phyloP scores from a whole-genome alignment of 2,888 invertebrate genomes.

The Julus scanicus region DNA sequence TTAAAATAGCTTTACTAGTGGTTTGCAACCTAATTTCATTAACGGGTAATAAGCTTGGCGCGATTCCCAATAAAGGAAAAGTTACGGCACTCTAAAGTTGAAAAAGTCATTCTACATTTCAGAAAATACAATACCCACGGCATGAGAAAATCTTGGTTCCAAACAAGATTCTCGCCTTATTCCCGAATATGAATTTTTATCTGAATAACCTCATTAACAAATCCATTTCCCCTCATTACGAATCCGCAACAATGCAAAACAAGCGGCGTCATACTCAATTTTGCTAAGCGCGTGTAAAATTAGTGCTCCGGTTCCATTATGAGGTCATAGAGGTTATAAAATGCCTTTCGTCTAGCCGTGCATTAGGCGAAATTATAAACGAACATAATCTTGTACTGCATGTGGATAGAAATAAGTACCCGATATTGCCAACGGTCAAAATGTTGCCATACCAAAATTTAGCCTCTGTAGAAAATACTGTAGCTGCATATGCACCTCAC shows the following conservation, averaged over 20 bases:
- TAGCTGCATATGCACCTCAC: too few species aligned
- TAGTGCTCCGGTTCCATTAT: neutral
- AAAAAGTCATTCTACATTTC: neutral
- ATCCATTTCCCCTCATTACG: slow-evolving; percentile 5
- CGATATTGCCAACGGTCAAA: too few species aligned
- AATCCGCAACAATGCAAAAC: neutral
- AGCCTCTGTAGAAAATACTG: too few species aligned
- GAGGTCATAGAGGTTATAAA: neutral
- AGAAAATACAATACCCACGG: neutral
- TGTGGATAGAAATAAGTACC: too few species aligned
- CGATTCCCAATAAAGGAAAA: neutral
- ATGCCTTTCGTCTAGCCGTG: neutral
- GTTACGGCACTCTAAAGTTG: neutral
- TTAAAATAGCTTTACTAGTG: neutral
- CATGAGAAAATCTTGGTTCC: neutral
- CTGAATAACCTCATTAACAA: slow-evolving; percentile 12
- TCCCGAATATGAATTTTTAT: neutral
- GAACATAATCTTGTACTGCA: too few species aligned
- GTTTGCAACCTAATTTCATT: slow-evolving; percentile 28
- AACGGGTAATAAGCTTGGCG: neutral
- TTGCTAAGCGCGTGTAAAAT: neutral
- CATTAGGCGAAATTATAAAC: neutral
- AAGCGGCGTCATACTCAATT: slow-evolving; percentile 7
- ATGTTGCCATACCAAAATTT: too few species aligned
- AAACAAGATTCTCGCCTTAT: slow-evolving; percentile 10